Base-by-base conservation (phyloP, 2,113 vertebrate species). In the Notiomystis cincta region DNA sequence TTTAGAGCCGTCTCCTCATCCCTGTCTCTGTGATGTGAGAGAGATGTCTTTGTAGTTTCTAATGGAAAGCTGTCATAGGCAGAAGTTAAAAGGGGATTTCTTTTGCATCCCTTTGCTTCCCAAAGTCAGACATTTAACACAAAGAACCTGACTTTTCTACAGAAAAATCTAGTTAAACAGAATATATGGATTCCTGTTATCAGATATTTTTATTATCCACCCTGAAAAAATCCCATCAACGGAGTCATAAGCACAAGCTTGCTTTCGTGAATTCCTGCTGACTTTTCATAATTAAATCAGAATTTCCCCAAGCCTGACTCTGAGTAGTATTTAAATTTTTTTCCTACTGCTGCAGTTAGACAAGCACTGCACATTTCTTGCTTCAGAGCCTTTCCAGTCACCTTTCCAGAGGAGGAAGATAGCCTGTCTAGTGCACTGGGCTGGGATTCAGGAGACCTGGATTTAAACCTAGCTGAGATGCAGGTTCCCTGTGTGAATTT, bases 261-360 rank as follows among this genome's bases (percentile, higher is more conserved):
- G 50, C 67, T 93, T 94, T 95, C 35, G 5, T 87, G 89, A 94
- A 94, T 91, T 66, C 84, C 67, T 93, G 76, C 72, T 96, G 95
- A 85, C 79, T 96, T 96, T 90, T 84, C 60, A n/a, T 95, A 95
- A 97, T 96, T 95, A 93, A 93, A 94, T 65, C 24, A 64, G 88
- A 76, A 92, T 95, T 97, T 93, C 87, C 80, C 53, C 48, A 82
- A 91, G 88, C 47, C 81, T 94, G 87, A 82, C 75, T 71, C 76
- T 90, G 69, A 89, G 37, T 71, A 80, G 37, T 66, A 90, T 73
- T 83, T 89, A 76, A 69, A 3, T 11, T 73, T 65, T 87, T 71
- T 90, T 82, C 69, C 80, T 69, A 27, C n/a, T 79, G 54, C 73
- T 94, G 73, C 69, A 87, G 33, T 84, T 90, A 89, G 40, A 53